phyloP scores from a whole-genome alignment of 2,888 invertebrate species.

The Drosophila phalerata region DNA sequence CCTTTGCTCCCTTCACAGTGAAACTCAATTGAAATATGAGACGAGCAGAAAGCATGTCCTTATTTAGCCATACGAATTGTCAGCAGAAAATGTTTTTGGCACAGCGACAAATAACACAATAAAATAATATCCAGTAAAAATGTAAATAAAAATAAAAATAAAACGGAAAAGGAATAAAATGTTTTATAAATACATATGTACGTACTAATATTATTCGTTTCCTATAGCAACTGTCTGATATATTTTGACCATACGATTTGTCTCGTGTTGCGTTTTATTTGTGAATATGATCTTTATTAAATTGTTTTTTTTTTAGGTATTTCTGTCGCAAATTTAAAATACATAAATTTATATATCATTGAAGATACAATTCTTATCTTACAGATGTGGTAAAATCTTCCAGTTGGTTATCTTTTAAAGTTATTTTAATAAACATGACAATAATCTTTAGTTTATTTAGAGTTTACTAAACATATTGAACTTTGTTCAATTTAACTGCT shows the following conservation, averaged over 20 bases:
- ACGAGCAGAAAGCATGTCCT: conserved; percentile 33
- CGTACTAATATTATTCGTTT: conserved; percentile 13
- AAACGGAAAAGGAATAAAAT: conserved; percentile 7
- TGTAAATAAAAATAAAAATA: not conserved
- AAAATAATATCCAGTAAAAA: conserved; percentile 12
- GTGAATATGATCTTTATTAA: not conserved
- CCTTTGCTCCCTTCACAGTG: conserved; percentile 45
- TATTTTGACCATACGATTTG: conserved; percentile 31
- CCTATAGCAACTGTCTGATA: not conserved
- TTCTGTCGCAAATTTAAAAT: not conserved
- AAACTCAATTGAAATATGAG: conserved; percentile 71
- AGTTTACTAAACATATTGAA: not conserved
- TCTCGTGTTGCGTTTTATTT: conserved; percentile 1
- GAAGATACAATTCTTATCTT: not conserved
- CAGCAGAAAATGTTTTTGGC: conserved; percentile 52
- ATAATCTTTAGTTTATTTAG: not conserved
- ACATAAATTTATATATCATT: not conserved
- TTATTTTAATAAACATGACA: too few species aligned
- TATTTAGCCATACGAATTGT: conserved; percentile 50
- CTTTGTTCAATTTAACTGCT: not conserved
- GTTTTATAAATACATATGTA: too few species aligned
- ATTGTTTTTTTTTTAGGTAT: not conserved
- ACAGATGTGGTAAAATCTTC: too few species aligned
- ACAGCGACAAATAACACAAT: conserved; percentile 35
- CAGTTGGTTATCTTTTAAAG: too few species aligned